These are phyloP conservation scores for Melopsittacus undulatus DNA, from an alignment of 2,797 vertebrate species.

Conservation along the genomic window DNA sequence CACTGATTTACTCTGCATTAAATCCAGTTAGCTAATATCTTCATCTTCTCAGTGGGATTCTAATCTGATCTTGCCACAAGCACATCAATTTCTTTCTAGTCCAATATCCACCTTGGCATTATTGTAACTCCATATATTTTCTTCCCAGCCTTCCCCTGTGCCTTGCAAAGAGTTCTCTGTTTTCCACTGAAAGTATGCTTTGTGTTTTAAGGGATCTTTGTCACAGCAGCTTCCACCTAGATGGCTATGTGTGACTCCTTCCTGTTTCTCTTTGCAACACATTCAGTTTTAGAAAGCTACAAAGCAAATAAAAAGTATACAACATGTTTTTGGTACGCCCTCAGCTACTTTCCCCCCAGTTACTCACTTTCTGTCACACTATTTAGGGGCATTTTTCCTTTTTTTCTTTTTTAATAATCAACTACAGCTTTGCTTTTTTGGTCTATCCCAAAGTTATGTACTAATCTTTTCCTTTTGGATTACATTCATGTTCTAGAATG, in stretches of 20 bases:
- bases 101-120: not conserved
- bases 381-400: not conserved
- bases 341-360: not conserved
- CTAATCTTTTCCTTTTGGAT: not conserved
- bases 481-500: not conserved
- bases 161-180: not conserved
- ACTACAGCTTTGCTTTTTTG: not conserved
- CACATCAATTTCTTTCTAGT: not conserved
- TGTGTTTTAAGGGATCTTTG: not conserved
- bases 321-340: not conserved
- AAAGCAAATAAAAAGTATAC: not conserved
- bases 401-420: not conserved
- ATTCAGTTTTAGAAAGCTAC: not conserved
- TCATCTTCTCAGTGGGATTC: not conserved
- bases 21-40: not conserved
- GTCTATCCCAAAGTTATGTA: fast-evolving
- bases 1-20: not conserved
- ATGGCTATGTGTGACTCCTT: not conserved
- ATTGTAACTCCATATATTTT: not conserved
- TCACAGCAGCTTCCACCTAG: not conserved
- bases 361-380: not conserved
- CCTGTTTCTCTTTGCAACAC: not conserved
- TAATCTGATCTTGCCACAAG: not conserved
- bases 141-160: not conserved
- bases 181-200: not conserved